These are phyloP conservation scores for Perizoma affinitatum DNA, from an alignment of 2,888 invertebrate genomes.

Conservation along the genomic window DNA sequence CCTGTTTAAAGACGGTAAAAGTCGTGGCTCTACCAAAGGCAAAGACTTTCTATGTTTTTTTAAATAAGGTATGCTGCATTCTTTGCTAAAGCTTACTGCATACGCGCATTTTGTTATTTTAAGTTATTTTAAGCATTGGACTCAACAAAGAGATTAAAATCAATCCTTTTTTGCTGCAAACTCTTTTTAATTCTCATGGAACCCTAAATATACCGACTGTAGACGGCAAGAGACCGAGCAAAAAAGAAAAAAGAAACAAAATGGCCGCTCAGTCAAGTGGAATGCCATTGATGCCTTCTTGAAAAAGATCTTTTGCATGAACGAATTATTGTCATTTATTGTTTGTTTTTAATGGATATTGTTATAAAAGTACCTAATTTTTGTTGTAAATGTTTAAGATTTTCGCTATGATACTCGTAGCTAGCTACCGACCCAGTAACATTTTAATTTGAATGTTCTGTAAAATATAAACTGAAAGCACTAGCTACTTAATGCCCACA, in stretches of 20 bases:
- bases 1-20: too few relatives aligned
- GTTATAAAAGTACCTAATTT: constrained; percentile 26
- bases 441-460: too few relatives aligned
- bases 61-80: too few relatives aligned
- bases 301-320: constrained; percentile 61
- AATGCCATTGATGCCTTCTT: constrained; percentile 68
- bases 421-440: too few relatives aligned
- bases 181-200: constrained; percentile 6
- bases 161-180: constrained; percentile 5
- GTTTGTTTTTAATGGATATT: constrained; percentile 45
- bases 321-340: constrained; percentile 45
- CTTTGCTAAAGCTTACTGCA: too few relatives aligned
- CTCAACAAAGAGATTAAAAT: constrained; percentile 11
- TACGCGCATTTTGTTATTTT: background rate
- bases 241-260: constrained; percentile 51
- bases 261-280: constrained; percentile 68
- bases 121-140: background rate
- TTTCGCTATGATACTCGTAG: too few relatives aligned
- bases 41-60: too few relatives aligned
- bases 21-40: too few relatives aligned
- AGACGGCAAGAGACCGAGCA: constrained; percentile 30
- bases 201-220: constrained; percentile 33
- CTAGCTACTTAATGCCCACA: too few relatives aligned
- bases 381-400: constrained; percentile 3
- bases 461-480: too few relatives aligned